These are phyloP conservation scores for Brachionus koreanus DNA, from an alignment of 1,140 invertebrate genomes.

Conservation along the genomic window DNA sequence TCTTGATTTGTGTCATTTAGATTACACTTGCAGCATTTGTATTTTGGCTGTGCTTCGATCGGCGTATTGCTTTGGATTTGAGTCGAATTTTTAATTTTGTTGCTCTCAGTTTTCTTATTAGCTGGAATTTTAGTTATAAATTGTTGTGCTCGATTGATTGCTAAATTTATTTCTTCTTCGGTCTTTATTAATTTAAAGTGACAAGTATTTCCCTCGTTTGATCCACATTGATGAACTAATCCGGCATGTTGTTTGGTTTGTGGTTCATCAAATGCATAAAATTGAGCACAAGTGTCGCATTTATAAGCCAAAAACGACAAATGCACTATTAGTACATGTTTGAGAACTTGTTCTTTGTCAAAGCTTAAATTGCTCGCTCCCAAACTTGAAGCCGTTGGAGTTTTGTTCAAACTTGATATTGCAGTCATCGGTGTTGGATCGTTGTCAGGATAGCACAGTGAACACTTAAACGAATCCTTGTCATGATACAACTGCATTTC, in stretches of 20 bases:
- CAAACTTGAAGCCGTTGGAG: background rate
- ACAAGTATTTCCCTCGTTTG: background rate
- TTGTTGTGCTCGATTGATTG: slow-evolving; percentile 40
- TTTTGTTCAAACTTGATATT: background rate
- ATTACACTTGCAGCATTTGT: slow-evolving; percentile 33
- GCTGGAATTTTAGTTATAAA: slow-evolving; percentile 31
- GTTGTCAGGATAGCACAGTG: slow-evolving; percentile 11
- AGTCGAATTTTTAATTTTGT: background rate
- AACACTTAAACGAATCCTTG: slow-evolving; percentile 32
- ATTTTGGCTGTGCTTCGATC: slow-evolving; percentile 39
- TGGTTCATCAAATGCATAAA: slow-evolving; percentile 41
- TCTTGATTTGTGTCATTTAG: background rate
- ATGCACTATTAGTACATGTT: slow-evolving; percentile 37
- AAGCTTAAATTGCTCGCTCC: slow-evolving; percentile 32
- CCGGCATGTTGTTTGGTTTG: slow-evolving; percentile 40
- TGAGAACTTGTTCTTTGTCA: slow-evolving; percentile 43
- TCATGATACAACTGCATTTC: slow-evolving; percentile 41
- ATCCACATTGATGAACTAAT: slow-evolving; percentile 29
- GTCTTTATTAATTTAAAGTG: slow-evolving; percentile 43
- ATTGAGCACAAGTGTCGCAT: slow-evolving; percentile 32
- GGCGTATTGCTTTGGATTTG: background rate
- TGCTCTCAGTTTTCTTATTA: background rate
- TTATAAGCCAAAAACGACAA: slow-evolving; percentile 44
- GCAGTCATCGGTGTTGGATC: background rate
- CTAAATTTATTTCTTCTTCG: slow-evolving; percentile 41